These are phyloP conservation scores for Oreochromis mossambicus DNA, from an alignment of 2,797 vertebrate species.

Conservation along the genomic window DNA sequence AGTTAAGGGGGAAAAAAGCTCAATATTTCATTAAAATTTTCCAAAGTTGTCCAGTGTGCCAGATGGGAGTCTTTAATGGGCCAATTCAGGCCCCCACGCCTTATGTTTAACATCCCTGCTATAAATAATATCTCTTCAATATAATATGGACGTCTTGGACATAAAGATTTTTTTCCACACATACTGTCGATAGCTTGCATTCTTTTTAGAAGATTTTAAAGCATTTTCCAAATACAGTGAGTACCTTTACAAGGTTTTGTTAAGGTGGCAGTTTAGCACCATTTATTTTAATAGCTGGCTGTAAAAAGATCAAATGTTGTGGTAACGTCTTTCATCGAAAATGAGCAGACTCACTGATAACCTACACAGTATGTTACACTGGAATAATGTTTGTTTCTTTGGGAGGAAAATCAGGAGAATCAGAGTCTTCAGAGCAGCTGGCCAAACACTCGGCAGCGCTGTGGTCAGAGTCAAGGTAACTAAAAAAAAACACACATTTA, in stretches of 20 bases:
- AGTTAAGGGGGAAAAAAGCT: neutral
- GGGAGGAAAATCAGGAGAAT: neutral
- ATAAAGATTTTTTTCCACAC: fast-evolving
- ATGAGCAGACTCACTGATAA: neutral
- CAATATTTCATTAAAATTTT: neutral
- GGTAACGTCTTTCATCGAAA: neutral
- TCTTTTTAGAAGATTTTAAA: neutral
- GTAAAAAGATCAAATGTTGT: neutral
- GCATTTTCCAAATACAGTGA: neutral
- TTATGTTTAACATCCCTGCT: neutral
- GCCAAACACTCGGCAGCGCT: constrained; percentile 29
- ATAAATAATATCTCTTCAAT: neutral
- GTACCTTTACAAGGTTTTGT: neutral
- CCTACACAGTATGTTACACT: neutral
- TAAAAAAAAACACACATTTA: neutral
- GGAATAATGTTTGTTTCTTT: neutral
- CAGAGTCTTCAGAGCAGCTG: constrained; percentile 30
- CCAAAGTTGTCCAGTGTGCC: fast-evolving
- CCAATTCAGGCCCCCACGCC: neutral
- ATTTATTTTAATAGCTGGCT: neutral
- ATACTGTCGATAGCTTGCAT: neutral
- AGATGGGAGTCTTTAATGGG: neutral
- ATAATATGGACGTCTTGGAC: fast-evolving
- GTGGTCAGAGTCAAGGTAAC: constrained; percentile 51
- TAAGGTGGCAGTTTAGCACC: neutral